Evolutionary conservation across 2,113 vertebrate species (phyloP), one percentile per base, ranked within the genome.

Genomic region (Astur gentilis): DNA sequence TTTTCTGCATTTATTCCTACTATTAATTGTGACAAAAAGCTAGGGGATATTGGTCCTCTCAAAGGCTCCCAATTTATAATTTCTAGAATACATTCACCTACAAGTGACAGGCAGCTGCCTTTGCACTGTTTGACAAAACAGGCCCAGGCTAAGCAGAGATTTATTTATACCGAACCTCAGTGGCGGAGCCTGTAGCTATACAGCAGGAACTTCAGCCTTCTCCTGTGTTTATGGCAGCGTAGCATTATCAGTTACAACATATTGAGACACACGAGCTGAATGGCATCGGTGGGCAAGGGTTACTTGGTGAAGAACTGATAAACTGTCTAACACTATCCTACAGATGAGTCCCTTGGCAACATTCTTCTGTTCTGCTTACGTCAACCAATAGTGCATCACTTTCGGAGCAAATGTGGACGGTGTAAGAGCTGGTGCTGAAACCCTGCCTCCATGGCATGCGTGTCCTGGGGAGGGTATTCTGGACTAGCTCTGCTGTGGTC

Each of bases 101-200:
- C 13, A 54, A 49, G 52, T 40, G 29, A 91, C 84, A 95, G 88
- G 69, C 79, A 96, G 89, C 71, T 89, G 66, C 83, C 69, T 96
- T 90, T 94, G 57, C 52, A 19, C 45, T 86, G 19, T 92, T 77
- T 44, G 32, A 65, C 26, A 34, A 34, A 94, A 79, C 7, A 49
- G 49, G 22, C 49, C 15, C 23, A 70, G 34, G 36, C n/a, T 52
- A 50, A 57, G 34, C 44, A 64, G 38, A 52, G 42, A 64, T 44
- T 73, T 77, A 20, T 44, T 62, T 67, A 49, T 38, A 36, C 23
- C 18, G 55, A 64, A 26, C 13, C 6, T 69, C 58, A 54, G 23
- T 67, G 31, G 14, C 52, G 20, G 42, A 36, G 9, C 27, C 12
- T 36, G 21, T 14, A 66, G 25, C 10, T 61, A 5, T 38, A 40